Evolutionary conservation across 2,113 vertebrate genomes (phyloP), one percentile per base, ranked within the genome.

Genomic region (Cnemophilus loriae): DNA sequence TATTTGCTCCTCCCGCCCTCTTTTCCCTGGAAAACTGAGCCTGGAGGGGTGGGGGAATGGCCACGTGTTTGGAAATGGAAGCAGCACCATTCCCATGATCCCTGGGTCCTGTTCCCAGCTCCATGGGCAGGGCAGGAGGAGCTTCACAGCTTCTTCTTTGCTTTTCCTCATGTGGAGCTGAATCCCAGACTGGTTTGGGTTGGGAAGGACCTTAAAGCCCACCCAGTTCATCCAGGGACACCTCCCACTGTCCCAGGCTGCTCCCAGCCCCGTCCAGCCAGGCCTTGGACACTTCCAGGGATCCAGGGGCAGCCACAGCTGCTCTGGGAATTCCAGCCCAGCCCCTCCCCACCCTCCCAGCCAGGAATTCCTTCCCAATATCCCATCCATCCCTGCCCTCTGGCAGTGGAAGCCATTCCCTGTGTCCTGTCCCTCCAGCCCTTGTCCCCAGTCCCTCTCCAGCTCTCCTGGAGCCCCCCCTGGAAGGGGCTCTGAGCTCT

Each of bases 221-320:
- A n/a, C 23, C 33, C 39, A 19, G 21, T 32, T 12, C 41, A 46
- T 21, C 35, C 53, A 60, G 15, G 35, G 35, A 23, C 55, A 9
- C 7, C 7, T 59, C 11, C 79, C 64, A 41, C 35, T 1, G 0
- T 33, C n/a, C 64, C 53, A 57, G 37, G 30, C 0, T 52, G 37
- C 13, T 65, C 26, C 59, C 1, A 61, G 12, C 24, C 35, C 26
- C 5, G 3, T 39, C 59, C 61, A 67, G 1, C 33, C 61, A 39
- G 42, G 41, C 52, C 52, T 32, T 1, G 78, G 63, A 0, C n/a
- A 47, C 21, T 68, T 0, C n/a, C 78, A 68, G 63, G 52, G 41
- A 32, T 56, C n/a, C 77, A 32, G 61, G 64, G 63, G 41, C 49
- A 78, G 30, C 47, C 47, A 2, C 47, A 78, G 47, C 61, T 19